Conservation (phyloP, 2,888 invertebrate genomes). For the Micropterix aruncella region DNA sequence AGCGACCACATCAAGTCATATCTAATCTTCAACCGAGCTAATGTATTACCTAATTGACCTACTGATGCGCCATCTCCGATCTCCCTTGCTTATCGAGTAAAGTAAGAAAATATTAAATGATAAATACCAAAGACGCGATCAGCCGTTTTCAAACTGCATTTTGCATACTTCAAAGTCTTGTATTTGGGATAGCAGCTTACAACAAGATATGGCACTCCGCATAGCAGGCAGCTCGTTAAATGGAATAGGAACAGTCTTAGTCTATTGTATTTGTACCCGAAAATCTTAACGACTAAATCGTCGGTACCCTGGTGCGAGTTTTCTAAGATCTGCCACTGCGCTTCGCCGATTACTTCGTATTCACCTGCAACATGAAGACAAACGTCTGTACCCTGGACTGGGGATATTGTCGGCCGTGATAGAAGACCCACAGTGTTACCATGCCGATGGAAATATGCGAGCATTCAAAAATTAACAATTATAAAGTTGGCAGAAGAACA, state of each 20-base stretch:
- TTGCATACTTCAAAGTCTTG: constrained; percentile 36
- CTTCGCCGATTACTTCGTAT: constrained; percentile 41
- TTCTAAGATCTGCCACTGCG: constrained; percentile 36
- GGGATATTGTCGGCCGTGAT: constrained; percentile 14
- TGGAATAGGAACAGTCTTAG: constrained; percentile 32
- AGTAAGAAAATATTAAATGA: too few species aligned
- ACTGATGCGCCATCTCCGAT: too few species aligned
- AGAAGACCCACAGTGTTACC: neutral
- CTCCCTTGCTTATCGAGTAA: too few species aligned
- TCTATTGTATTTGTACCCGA: constrained; percentile 35
- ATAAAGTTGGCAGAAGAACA: too few species aligned
- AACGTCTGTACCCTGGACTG: neutral
- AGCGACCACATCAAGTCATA: constrained; percentile 3
- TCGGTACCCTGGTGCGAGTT: constrained; percentile 26
- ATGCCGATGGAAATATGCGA: neutral
- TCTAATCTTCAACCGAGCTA: too few species aligned
- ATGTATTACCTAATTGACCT: too few species aligned
- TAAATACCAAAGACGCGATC: constrained; percentile 38
- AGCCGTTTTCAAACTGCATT: constrained; percentile 40
- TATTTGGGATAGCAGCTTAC: constrained; percentile 40
- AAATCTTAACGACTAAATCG: constrained; percentile 32
- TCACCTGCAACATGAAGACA: constrained; percentile 26
- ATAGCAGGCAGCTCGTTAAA: constrained; percentile 29
- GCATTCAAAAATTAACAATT: too few species aligned
- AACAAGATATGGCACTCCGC: constrained; percentile 42